These are phyloP conservation scores for Sebastes paucispinis DNA, from an alignment of 2,797 vertebrate genomes.

Conservation along the genomic window DNA sequence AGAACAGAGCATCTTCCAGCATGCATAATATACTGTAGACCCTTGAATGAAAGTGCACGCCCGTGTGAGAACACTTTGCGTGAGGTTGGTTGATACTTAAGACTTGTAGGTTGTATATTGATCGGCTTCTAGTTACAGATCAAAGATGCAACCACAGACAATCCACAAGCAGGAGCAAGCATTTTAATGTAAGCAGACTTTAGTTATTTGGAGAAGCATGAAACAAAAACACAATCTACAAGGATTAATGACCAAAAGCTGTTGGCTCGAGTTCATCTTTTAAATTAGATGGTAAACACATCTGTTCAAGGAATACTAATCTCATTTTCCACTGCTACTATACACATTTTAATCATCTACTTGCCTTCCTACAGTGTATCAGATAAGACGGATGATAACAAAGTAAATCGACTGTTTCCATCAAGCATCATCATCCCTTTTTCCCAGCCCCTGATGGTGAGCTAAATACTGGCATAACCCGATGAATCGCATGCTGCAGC, in stretches of 20 bases:
- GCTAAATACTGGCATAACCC: not conserved
- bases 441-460: conserved; percentile 13
- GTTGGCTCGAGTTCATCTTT: conserved; percentile 49
- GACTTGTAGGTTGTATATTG: conserved; percentile 24
- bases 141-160: conserved; percentile 14
- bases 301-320: conserved; percentile 43
- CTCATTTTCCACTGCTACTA: conserved; percentile 30
- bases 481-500: conserved; percentile 33
- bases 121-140: conserved; percentile 20
- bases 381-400: conserved; percentile 28
- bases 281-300: conserved; percentile 51
- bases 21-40: not conserved
- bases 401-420: conserved; percentile 33
- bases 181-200: conserved; percentile 27
- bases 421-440: conserved; percentile 1
- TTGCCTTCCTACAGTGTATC: conserved; percentile 7
- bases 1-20: not conserved
- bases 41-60: not conserved
- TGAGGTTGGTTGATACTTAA: conserved; percentile 3
- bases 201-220: conserved; percentile 21
- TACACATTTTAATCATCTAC: conserved; percentile 28
- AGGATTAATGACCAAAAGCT: conserved; percentile 53
- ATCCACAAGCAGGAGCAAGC: not conserved
- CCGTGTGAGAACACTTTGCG: conserved; percentile 7
- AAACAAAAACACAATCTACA: conserved; percentile 22